Conservation (phyloP, 2,888 invertebrate species). For the Mimumesa dahlbomi region DNA sequence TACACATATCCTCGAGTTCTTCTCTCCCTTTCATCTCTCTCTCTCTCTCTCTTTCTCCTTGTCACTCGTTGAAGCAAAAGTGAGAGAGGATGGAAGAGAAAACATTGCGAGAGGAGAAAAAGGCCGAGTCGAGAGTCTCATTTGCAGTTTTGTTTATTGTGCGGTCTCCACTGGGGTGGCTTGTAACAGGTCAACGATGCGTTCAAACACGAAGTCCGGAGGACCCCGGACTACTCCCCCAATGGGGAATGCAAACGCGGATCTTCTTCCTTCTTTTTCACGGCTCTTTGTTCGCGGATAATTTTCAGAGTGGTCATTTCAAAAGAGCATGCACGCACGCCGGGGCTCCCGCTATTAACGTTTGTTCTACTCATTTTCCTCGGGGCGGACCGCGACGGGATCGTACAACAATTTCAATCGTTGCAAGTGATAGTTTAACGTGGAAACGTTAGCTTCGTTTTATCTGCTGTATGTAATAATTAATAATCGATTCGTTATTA, state of each 20-base stretch:
- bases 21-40: conserved; percentile 1
- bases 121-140: conserved; percentile 54
- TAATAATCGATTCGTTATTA: too few species aligned
- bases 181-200: conserved; percentile 66
- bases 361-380: not conserved
- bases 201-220: conserved; percentile 60
- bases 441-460: too few species aligned
- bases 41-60: conserved; percentile 3
- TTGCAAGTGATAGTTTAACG: not conserved
- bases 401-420: not conserved
- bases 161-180: conserved; percentile 54
- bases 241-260: conserved; percentile 46
- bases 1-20: conserved; percentile 22
- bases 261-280: conserved; percentile 31
- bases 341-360: conserved; percentile 22
- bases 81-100: conserved; percentile 9
- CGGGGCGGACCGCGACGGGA: not conserved
- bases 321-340: conserved; percentile 38
- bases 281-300: conserved; percentile 51
- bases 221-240: conserved; percentile 34
- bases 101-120: conserved; percentile 38
- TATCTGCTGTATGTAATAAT: too few species aligned
- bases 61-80: conserved; percentile 8
- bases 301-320: conserved; percentile 43
- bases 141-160: conserved; percentile 70